Base-by-base conservation (phyloP, 2,888 invertebrate species). In the Folsomia manolachei region DNA sequence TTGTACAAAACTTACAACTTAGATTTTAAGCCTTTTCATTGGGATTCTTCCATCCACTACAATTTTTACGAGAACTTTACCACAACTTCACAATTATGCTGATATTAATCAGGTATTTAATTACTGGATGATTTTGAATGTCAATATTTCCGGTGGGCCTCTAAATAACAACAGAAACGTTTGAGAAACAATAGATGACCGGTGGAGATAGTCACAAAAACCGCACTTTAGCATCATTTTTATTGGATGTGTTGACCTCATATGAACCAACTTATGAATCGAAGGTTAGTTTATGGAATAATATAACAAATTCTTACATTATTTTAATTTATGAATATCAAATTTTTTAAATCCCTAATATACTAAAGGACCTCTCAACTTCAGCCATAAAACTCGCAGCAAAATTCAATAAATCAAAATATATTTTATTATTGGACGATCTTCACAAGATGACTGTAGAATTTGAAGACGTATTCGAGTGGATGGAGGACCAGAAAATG, bases 1-100 rank as follows among this genome's bases (percentile, higher is more conserved):
- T n/a, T n/a, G n/a, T n/a, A n/a, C n/a, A n/a, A n/a, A n/a, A n/a
- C n/a, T n/a, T 24, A 11, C 11, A 9, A 4, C 14, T 27, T 82
- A 86, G 85, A 74, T 86, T 2, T 84, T 87, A 23, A 83, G 84
- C 73, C 74, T 86, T 23, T 87, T 84, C 80, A 85, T 86, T 2
- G 81, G 82, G 39, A 78, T 86, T 62, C 78, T 86, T 75, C 85
- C 86, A 0, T 70, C 82, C 23, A 82, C 80, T 27, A 82, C 83
- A 1, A 82, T 82, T 71, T 86, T 86, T 79, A 83, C 83, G 1
- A 82, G 85, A 24, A 81, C 83, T n/a, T 80, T 84, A 14, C 86
- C 86, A 2, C 83, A 84, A 0, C 82, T 86, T 1, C 86, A 86
- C 76, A 84, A 84, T 70, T 84, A 86, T 61, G 84, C 85, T 1